phyloP scores from a whole-genome alignment of 2,113 vertebrate species.

The Hippocampus abdominalis region DNA sequence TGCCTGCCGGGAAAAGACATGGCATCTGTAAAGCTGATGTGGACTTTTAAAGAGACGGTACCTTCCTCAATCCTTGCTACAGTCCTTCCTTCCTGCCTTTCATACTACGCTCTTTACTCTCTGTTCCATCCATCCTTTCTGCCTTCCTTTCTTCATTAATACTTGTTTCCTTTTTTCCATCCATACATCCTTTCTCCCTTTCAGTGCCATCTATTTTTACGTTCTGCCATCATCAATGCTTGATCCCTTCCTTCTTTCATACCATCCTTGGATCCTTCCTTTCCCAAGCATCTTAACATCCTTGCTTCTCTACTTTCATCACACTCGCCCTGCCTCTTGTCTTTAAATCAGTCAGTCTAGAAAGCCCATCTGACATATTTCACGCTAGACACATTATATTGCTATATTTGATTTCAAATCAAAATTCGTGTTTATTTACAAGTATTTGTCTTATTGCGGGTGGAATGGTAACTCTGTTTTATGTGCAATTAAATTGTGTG shows the following conservation, averaged over 20 bases:
- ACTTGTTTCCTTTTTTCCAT: too few relatives aligned
- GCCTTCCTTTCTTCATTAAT: too few relatives aligned
- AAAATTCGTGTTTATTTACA: background rate
- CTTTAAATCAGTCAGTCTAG: too few relatives aligned
- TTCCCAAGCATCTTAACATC: background rate
- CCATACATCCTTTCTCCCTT: too few relatives aligned
- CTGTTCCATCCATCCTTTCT: too few relatives aligned
- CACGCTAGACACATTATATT: background rate
- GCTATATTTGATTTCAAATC: background rate
- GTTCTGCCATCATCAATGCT: background rate
- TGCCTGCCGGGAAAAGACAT: constrained; percentile 26
- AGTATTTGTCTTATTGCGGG: background rate
- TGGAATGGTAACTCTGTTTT: background rate
- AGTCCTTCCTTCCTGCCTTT: too few relatives aligned
- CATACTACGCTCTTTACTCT: too few relatives aligned
- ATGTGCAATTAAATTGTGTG: background rate
- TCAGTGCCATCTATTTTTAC: too few relatives aligned
- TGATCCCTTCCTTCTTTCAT: background rate
- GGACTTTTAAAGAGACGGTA: background rate
- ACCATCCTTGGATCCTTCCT: background rate
- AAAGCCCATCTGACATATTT: too few relatives aligned
- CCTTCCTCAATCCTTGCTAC: too few relatives aligned
- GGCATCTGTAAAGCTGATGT: background rate
- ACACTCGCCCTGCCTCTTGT: too few relatives aligned
- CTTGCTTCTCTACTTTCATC: too few relatives aligned